Percentiles rank a stretch among this genome's conserved stretches.
These are phyloP conservation scores for Panthera leo DNA, from an alignment of 2,113 vertebrate genomes.

Conservation along the genomic window DNA sequence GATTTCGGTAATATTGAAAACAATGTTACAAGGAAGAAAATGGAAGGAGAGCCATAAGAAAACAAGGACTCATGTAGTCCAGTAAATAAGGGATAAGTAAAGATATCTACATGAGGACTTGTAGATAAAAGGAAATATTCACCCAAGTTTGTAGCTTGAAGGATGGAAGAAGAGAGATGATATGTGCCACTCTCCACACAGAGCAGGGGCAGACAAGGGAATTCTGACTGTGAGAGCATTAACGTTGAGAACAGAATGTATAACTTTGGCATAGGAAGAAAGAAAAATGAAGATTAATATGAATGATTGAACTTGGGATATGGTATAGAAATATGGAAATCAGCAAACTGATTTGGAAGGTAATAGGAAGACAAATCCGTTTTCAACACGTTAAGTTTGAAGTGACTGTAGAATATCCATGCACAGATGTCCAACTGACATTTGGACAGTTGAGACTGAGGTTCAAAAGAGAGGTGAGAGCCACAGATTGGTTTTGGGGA, in stretches of 20 bases:
- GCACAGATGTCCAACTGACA: slow-evolving; percentile 49
- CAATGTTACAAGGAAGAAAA: neutral
- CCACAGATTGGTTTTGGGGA: slow-evolving; percentile 45
- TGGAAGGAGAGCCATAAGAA: neutral
- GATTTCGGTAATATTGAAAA: neutral
- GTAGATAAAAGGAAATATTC: neutral
- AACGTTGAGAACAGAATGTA: neutral
- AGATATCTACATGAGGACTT: neutral
- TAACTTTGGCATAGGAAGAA: neutral
- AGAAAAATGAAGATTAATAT: neutral
- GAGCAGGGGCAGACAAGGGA: neutral
- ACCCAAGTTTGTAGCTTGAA: neutral
- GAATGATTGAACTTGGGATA: neutral
- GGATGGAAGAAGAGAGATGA: neutral
- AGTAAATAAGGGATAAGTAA: neutral
- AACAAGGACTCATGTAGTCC: neutral
- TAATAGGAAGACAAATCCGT: neutral
- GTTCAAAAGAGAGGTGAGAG: slow-evolving; percentile 51
- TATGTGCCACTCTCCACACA: neutral
- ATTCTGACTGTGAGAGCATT: neutral
- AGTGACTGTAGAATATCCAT: slow-evolving; percentile 7
- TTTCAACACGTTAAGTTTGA: slow-evolving; percentile 3
- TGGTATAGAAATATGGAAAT: neutral
- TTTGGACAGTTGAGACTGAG: neutral
- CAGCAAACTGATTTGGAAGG: neutral